Evolutionary conservation across 2,888 invertebrate species (phyloP).

Genomic region (Microctonus hyperodae): DNA sequence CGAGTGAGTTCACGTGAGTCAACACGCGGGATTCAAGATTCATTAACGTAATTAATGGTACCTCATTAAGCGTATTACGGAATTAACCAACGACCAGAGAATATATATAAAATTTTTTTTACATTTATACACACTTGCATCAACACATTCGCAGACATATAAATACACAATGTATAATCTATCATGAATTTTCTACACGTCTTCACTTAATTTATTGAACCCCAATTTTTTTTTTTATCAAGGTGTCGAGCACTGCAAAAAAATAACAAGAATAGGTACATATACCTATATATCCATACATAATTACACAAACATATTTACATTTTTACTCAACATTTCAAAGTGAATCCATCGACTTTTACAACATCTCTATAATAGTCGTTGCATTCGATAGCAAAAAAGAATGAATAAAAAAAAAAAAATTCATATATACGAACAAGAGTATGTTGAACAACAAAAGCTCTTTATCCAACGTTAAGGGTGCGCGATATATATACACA

Average conservation of each 20-base stretch:
- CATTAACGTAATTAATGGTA: slow-evolving; percentile 56
- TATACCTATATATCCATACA: no score
- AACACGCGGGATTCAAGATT: slow-evolving; percentile 49
- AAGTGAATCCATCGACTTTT: background rate
- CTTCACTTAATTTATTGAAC: background rate
- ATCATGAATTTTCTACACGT: background rate
- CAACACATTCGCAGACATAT: background rate
- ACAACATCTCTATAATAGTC: slow-evolving; percentile 16
- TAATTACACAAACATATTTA: no score
- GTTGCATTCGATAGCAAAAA: background rate
- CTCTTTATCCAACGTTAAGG: slow-evolving; percentile 29
- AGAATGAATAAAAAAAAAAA: slow-evolving; percentile 1
- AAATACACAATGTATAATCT: background rate
- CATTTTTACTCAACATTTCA: slow-evolving; percentile 1
- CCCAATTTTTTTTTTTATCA: background rate
- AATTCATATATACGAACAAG: background rate
- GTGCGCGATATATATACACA: slow-evolving; percentile 1
- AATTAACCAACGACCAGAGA: slow-evolving; percentile 27
- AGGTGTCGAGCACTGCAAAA: background rate
- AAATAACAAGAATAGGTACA: background rate
- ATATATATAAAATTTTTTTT: background rate
- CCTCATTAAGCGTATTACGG: slow-evolving; percentile 54
- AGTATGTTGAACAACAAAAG: slow-evolving; percentile 33
- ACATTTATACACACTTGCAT: background rate
- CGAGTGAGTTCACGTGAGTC: slow-evolving; percentile 32